phyloP scores from a whole-genome alignment of 2,113 vertebrate species.

The Hippocampus abdominalis region DNA sequence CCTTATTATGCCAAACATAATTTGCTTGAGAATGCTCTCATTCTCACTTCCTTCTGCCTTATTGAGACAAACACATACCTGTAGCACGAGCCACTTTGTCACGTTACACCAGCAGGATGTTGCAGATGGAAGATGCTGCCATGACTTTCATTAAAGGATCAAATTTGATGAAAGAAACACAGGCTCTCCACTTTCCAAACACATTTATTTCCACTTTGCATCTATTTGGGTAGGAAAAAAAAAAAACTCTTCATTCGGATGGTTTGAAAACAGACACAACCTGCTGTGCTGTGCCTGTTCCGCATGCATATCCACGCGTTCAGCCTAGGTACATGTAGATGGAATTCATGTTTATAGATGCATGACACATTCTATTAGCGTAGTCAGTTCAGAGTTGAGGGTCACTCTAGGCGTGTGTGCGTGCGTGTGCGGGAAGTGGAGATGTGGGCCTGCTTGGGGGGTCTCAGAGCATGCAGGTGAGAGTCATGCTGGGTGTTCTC shows the following conservation, averaged over 20 bases:
- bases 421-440: slow-evolving; percentile 46
- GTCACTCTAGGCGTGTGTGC: slow-evolving; percentile 33
- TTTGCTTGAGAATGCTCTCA: slow-evolving; percentile 6
- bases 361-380: slow-evolving; percentile 52
- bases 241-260: slow-evolving; percentile 25
- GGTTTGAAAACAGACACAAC: slow-evolving; percentile 23
- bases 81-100: slow-evolving; percentile 6
- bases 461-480: slow-evolving; percentile 51
- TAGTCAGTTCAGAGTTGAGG: slow-evolving; percentile 55
- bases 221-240: slow-evolving; percentile 20
- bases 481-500: slow-evolving; percentile 57
- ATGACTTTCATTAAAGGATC: slow-evolving; percentile 20
- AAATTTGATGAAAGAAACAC: slow-evolving; percentile 19
- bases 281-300: slow-evolving; percentile 4
- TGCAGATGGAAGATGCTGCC: slow-evolving; percentile 1
- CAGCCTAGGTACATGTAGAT: slow-evolving; percentile 38
- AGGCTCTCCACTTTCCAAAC: slow-evolving; percentile 18
- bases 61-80: neutral
- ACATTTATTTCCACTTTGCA: slow-evolving; percentile 36
- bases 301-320: slow-evolving; percentile 38
- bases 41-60: slow-evolving; percentile 3
- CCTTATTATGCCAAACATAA: neutral
- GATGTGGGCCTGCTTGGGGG: slow-evolving; percentile 40
- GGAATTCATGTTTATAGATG: slow-evolving; percentile 53
- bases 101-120: slow-evolving; percentile 7